These are phyloP conservation scores for Loriculus beryllinus DNA, from an alignment of 2,797 vertebrate genomes.

Conservation along the genomic window DNA sequence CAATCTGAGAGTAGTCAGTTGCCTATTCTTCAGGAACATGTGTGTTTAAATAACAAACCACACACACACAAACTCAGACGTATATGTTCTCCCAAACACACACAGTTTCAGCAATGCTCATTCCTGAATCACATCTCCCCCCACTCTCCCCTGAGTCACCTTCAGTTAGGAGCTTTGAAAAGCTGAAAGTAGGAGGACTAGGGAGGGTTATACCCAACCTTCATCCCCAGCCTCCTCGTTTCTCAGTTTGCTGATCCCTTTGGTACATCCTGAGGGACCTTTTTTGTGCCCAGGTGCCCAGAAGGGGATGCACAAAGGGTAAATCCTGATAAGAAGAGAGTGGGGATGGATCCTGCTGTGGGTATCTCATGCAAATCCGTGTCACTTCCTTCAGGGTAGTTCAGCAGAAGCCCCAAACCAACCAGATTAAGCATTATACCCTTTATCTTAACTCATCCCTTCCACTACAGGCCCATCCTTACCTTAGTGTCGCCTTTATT, in stretches of 20 bases:
- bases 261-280: neutral
- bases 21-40: neutral
- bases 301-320: neutral
- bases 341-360: neutral
- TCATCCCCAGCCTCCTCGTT: neutral
- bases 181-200: conserved; percentile 29
- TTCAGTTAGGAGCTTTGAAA: conserved; percentile 26
- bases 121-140: conserved; percentile 34
- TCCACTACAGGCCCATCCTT: conserved; percentile 42
- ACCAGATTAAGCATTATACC: neutral
- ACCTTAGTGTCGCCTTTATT: conserved; percentile 78
- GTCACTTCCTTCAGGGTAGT: neutral
- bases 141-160: conserved; percentile 49
- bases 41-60: neutral
- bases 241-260: neutral
- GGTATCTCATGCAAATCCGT: neutral
- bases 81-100: neutral
- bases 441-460: neutral
- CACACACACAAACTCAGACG: neutral
- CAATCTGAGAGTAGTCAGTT: neutral
- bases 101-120: neutral
- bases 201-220: neutral
- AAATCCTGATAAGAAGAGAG: neutral
- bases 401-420: neutral
- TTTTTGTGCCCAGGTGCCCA: neutral